Evolutionary conservation across 1,140 invertebrate species (phyloP), one percentile per base, ranked within the genome.

Genomic region (Papilio xuthus): DNA sequence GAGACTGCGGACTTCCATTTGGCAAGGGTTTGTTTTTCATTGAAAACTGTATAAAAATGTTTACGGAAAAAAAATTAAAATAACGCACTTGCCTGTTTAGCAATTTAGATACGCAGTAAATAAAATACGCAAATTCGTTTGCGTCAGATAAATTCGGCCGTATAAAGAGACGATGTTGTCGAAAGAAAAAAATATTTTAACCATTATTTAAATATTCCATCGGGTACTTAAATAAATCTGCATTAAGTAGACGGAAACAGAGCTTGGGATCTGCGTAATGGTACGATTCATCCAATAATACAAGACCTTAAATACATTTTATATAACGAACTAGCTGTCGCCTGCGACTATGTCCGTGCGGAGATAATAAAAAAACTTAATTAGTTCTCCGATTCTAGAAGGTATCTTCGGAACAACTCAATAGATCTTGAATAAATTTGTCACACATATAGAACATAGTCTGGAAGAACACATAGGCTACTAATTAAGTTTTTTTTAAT

Each of bases 131-230:
- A 42, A 47, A 73, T 41, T 47, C n/a, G 71, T 44, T 41, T 4
- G 41, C 71, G 41, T 26, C 42, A 20, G 71, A 26, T 15, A 70
- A 42, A 41, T 70, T 70, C 28, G 13, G 0, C 23, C 41, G 23
- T 20, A 44, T 23, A 73, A 73, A 73, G 15, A 73, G 71, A 20
- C 20, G 42, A 73, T 73, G 71, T 71, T 41, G 69, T 73, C 71
- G 71, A 44, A 73, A 71, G n/a, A n/a, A 23, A 73, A 71, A 26
- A 44, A 73, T 28, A 73, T 28, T 73, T 73, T 42, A 73, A 73
- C 71, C 71, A 73, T 50, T 73, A 73, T 73, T 73, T 73, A 44
- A 73, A 73, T 67, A 67, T 67, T 67, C 60, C 60, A 28, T 67
- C 13, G 60, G 60, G 60, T 67, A 70, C 69, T 70, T 70, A 37